Evolutionary conservation across 2,888 invertebrate genomes (phyloP).

Genomic region (Cistogaster globosa): DNA sequence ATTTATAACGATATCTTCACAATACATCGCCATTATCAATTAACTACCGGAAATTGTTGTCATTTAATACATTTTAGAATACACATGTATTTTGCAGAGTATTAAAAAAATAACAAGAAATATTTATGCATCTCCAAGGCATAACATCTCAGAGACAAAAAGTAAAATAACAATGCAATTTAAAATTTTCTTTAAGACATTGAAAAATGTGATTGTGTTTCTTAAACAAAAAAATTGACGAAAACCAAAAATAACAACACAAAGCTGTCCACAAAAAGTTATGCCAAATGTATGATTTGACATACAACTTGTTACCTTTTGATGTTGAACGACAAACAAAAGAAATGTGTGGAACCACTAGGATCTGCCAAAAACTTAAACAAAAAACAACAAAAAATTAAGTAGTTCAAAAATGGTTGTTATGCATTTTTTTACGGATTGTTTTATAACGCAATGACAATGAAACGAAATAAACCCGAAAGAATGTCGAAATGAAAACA

Average conservation of each 20-base stretch:
- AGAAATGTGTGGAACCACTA: slow-evolving; percentile 52
- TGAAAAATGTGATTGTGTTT: slow-evolving; percentile 52
- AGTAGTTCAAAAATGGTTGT: slow-evolving; percentile 54
- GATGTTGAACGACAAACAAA: slow-evolving; percentile 59
- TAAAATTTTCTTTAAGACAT: slow-evolving; percentile 44
- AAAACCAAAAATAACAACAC: slow-evolving; percentile 11
- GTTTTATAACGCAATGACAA: slow-evolving; percentile 58
- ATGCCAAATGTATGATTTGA: slow-evolving; percentile 61
- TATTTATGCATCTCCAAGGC: neutral
- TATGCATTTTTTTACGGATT: slow-evolving; percentile 64
- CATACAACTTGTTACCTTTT: slow-evolving; percentile 67
- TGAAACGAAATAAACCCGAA: slow-evolving; percentile 20
- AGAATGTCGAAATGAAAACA: slow-evolving; percentile 43
- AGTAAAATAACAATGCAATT: slow-evolving; percentile 47
- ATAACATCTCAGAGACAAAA: neutral
- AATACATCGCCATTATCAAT: slow-evolving; percentile 52
- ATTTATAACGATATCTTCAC: slow-evolving; percentile 38
- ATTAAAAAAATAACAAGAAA: slow-evolving; percentile 39
- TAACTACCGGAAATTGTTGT: slow-evolving; percentile 67
- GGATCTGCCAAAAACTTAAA: slow-evolving; percentile 25
- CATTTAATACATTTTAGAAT: slow-evolving; percentile 33
- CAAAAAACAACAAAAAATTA: slow-evolving; percentile 31
- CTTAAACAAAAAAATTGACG: slow-evolving; percentile 21
- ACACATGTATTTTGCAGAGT: slow-evolving; percentile 6
- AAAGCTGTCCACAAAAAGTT: slow-evolving; percentile 55